Conservation (phyloP, 2,888 invertebrate species). For the Chalcis sispes region DNA sequence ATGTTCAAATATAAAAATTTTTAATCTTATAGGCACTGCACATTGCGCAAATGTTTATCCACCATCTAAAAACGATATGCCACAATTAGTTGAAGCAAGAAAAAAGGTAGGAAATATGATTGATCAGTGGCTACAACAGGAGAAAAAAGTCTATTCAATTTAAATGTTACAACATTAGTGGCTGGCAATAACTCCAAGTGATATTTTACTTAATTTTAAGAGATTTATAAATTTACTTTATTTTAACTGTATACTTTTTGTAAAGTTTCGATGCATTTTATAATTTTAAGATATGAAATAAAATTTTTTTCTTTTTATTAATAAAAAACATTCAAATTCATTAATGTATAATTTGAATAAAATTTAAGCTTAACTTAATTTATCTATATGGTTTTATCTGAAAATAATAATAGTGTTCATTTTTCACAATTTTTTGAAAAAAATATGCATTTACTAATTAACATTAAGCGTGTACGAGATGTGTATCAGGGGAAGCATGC, state of each 20-base stretch:
- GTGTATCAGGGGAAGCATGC: too few relatives aligned
- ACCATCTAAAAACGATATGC: slow-evolving; percentile 81
- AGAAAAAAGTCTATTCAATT: not conserved
- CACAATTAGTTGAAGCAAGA: slow-evolving; percentile 83
- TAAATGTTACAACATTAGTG: not conserved
- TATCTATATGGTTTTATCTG: too few relatives aligned
- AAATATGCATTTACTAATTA: too few relatives aligned
- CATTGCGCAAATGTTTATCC: slow-evolving; percentile 98
- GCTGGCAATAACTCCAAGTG: not conserved
- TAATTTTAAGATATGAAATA: not conserved
- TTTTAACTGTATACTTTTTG: not conserved
- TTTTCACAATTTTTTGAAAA: too few relatives aligned
- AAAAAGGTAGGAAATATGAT: slow-evolving; percentile 80
- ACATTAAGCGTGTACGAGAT: too few relatives aligned
- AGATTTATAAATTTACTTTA: not conserved
- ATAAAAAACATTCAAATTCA: too few relatives aligned
- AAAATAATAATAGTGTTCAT: too few relatives aligned
- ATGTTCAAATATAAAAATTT: slow-evolving; percentile 4
- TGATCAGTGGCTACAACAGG: slow-evolving; percentile 77
- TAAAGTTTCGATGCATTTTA: not conserved
- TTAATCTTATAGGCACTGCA: slow-evolving; percentile 85
- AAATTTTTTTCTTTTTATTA: not conserved
- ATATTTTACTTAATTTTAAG: not conserved
- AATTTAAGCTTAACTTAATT: too few relatives aligned
- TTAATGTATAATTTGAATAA: too few relatives aligned